A percentile compares a stretch with the other conserved stretches of the same genome.
These are phyloP conservation scores for Brachyptera risi DNA, from an alignment of 2,888 invertebrate genomes.

Conservation along the genomic window DNA sequence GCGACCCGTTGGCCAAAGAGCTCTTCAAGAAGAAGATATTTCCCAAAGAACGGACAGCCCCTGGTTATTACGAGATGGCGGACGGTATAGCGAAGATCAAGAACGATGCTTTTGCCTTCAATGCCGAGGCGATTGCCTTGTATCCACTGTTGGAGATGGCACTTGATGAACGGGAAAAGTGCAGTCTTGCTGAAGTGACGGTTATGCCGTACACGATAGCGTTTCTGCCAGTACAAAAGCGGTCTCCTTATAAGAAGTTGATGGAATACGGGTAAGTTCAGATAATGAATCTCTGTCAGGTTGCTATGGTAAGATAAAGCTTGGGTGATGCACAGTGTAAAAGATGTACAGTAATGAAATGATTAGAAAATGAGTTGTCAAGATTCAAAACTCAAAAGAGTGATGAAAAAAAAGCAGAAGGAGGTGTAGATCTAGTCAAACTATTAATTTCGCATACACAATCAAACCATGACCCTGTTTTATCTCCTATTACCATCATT, in stretches of 20 bases:
- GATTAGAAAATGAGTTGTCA: too few relatives aligned
- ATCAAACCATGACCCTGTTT: too few relatives aligned
- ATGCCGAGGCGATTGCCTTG: constrained; percentile 27
- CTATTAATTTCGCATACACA: too few relatives aligned
- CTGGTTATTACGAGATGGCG: constrained; percentile 14
- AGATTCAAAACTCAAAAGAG: too few relatives aligned
- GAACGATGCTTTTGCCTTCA: constrained; percentile 24
- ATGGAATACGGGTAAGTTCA: constrained; percentile 12
- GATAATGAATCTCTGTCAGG: not conserved
- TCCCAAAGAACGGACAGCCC: not conserved
- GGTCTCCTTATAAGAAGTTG: constrained; percentile 16
- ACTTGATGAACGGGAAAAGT: constrained; percentile 24
- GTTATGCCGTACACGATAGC: not conserved
- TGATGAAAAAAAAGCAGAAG: too few relatives aligned
- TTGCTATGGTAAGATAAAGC: not conserved
- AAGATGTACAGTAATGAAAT: too few relatives aligned
- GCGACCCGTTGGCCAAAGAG: constrained; percentile 57
- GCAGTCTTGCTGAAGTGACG: constrained; percentile 24
- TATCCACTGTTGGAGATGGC: constrained; percentile 22
- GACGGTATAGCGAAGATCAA: constrained; percentile 26
- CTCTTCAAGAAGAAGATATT: constrained; percentile 27
- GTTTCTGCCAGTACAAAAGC: constrained; percentile 6
- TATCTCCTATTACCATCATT: too few relatives aligned
- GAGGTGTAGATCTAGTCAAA: too few relatives aligned
- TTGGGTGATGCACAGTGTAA: not conserved